These are phyloP conservation scores for Alca torda DNA, from an alignment of 2,797 vertebrate genomes.

Conservation along the genomic window DNA sequence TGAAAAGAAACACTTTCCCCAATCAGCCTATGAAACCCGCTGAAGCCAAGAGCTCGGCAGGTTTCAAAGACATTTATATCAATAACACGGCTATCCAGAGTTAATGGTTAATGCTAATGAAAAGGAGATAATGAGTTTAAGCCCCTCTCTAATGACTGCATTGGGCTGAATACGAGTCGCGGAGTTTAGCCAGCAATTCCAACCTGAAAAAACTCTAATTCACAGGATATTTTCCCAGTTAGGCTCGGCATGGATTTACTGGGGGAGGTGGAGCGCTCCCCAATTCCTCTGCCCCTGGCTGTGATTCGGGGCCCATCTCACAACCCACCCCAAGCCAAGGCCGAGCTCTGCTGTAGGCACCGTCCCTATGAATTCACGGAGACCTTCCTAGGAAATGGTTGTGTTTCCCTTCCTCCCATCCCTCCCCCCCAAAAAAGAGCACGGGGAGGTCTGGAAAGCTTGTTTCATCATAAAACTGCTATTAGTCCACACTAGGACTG, in stretches of 20 bases:
- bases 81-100: slow-evolving; percentile 32
- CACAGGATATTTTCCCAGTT: background rate
- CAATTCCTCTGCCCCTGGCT: background rate
- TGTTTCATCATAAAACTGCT: background rate
- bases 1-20: slow-evolving; percentile 47
- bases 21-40: background rate
- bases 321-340: background rate
- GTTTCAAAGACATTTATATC: slow-evolving; percentile 64
- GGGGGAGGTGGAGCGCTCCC: background rate
- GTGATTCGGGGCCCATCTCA: background rate
- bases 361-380: background rate
- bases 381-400: background rate
- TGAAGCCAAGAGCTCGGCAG: slow-evolving; percentile 25
- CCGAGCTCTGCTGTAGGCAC: background rate
- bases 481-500: background rate
- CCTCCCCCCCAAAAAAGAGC: background rate
- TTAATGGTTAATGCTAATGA: slow-evolving; percentile 59
- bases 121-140: slow-evolving; percentile 61
- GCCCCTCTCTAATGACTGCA: slow-evolving; percentile 47
- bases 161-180: slow-evolving; percentile 1
- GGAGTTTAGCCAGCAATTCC: slow-evolving; percentile 15
- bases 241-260: background rate
- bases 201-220: background rate
- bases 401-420: background rate
- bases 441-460: background rate